Percentiles rank a stretch among this genome's conserved stretches.
These are phyloP conservation scores for Oophaga pumilio DNA, from an alignment of 2,113 vertebrate species.

Conservation along the genomic window DNA sequence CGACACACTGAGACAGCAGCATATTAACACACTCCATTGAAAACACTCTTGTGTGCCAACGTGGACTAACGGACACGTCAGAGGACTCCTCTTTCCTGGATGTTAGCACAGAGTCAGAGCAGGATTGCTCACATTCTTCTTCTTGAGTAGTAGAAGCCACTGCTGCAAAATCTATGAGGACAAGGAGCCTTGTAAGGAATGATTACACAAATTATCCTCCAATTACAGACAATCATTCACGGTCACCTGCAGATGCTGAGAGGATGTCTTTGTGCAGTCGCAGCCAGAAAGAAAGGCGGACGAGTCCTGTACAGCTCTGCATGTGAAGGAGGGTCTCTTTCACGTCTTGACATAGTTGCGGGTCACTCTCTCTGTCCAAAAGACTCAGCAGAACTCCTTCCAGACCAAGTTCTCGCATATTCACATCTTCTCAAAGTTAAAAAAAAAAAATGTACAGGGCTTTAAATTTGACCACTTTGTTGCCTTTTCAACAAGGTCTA, in stretches of 20 bases:
- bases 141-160: constrained; percentile 75
- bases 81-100: constrained; percentile 70
- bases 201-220: not conserved
- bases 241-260: constrained; percentile 82
- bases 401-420: constrained; percentile 88
- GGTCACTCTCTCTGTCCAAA: constrained; percentile 87
- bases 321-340: constrained; percentile 87
- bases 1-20: constrained; percentile 84
- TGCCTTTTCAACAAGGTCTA: too few species aligned
- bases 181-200: not conserved
- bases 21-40: constrained; percentile 87
- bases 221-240: not conserved
- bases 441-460: too few species aligned
- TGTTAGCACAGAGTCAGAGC: constrained; percentile 79
- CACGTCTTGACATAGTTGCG: constrained; percentile 80
- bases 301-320: constrained; percentile 80
- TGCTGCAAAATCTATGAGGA: constrained; percentile 72
- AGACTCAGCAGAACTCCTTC: constrained; percentile 88
- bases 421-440: constrained; percentile 74
- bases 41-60: constrained; percentile 90
- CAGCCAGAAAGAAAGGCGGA: constrained; percentile 88
- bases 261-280: constrained; percentile 94
- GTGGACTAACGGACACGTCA: constrained; percentile 82
- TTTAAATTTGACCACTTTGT: not conserved
- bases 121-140: constrained; percentile 77